Percentiles rank a stretch among this genome's conserved stretches.
Conservation (phyloP, 2,113 vertebrate species). For the Syngnathus scovelli region DNA sequence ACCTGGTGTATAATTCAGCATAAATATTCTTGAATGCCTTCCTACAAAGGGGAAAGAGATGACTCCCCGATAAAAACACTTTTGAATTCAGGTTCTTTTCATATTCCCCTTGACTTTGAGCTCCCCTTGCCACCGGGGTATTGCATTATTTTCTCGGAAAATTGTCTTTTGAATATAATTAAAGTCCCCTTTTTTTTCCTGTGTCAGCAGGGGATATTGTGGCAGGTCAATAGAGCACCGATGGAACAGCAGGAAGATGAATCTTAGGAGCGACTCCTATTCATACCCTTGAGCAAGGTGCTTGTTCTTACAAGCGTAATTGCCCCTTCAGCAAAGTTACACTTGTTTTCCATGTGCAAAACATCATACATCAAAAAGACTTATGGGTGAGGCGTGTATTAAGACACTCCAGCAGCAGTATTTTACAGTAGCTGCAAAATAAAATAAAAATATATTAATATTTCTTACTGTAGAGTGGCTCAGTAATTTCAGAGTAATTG, state of each 20-base stretch:
- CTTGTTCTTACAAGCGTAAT: constrained; percentile 52
- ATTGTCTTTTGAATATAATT: constrained; percentile 60
- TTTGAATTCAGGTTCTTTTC: constrained; percentile 41
- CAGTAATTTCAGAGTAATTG: constrained; percentile 57
- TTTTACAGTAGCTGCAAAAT: constrained; percentile 34
- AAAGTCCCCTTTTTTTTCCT: constrained; percentile 45
- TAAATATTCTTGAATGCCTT: constrained; percentile 18
- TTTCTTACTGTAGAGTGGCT: constrained; percentile 50
- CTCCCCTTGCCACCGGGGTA: constrained; percentile 54
- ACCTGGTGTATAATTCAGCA: constrained; percentile 28
- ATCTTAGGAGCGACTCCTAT: constrained; percentile 48
- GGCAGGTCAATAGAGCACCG: constrained; percentile 48
- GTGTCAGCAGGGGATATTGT: constrained; percentile 51
- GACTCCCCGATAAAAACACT: constrained; percentile 14
- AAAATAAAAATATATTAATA: constrained; percentile 15
- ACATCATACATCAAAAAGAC: constrained; percentile 42
- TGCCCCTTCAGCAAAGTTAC: constrained; percentile 54
- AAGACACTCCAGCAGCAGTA: constrained; percentile 47
- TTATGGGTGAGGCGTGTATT: constrained; percentile 37
- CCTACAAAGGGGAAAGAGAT: not conserved
- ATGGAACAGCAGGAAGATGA: constrained; percentile 53
- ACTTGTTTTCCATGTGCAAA: constrained; percentile 44
- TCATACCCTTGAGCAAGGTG: constrained; percentile 62
- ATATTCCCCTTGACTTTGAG: constrained; percentile 54
- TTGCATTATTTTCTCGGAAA: constrained; percentile 36